Evolutionary conservation across 2,113 vertebrate genomes (phyloP).

Genomic region (Corythoichthys haematopterus): DNA sequence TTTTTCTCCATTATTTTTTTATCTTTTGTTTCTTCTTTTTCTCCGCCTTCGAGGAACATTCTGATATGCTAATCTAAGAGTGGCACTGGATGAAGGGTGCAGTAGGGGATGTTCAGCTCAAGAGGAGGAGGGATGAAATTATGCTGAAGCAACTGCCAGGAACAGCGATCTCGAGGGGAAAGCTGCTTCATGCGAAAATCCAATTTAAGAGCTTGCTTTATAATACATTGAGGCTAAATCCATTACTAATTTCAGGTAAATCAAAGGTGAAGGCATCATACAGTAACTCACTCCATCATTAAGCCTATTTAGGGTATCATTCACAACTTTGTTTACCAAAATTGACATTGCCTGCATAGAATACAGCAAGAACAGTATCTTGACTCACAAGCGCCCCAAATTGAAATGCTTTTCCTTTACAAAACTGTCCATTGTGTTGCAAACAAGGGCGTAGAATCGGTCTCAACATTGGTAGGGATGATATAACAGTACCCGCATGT

Average conservation of each 20-base stretch:
- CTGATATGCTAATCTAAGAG: conserved; percentile 38
- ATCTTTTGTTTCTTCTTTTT: conserved; percentile 1
- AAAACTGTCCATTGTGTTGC: too few species aligned
- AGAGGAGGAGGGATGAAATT: conserved; percentile 34
- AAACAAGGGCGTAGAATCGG: too few species aligned
- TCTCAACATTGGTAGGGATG: too few species aligned
- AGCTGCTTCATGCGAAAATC: conserved; percentile 64
- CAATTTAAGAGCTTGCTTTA: conserved; percentile 64
- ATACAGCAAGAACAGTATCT: not conserved
- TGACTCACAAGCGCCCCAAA: too few species aligned
- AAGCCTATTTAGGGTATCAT: not conserved
- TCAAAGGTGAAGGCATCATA: conserved; percentile 59
- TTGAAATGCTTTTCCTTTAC: too few species aligned
- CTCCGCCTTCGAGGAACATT: conserved; percentile 7
- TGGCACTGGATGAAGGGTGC: conserved; percentile 1
- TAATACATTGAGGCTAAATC: conserved; percentile 58
- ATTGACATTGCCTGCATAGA: not conserved
- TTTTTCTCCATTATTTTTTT: conserved; percentile 2
- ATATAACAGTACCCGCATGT: too few species aligned
- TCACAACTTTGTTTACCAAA: not conserved
- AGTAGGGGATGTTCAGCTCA: not conserved
- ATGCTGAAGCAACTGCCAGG: conserved; percentile 54
- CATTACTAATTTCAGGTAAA: conserved; percentile 67
- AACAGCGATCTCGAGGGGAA: conserved; percentile 52
- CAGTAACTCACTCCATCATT: conserved; percentile 23